Conservation (phyloP, 2,888 invertebrate species). For the Yponomeuta malinellus region DNA sequence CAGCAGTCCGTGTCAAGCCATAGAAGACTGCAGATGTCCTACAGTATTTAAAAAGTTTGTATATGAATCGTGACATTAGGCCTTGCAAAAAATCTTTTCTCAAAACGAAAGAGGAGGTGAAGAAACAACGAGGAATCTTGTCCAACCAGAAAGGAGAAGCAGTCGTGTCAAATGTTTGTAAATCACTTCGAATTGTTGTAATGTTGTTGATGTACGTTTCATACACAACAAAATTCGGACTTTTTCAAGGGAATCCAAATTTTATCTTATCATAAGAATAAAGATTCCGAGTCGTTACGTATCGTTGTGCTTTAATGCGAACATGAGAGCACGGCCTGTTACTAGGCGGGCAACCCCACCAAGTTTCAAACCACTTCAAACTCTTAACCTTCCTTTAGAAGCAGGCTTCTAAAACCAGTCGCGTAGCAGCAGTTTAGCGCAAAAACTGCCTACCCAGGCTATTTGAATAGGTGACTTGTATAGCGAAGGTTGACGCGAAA, state of each 20-base stretch:
- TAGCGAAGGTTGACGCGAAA: constrained; percentile 22
- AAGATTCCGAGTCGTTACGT: neutral
- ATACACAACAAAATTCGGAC: no score
- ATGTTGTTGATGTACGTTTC: no score
- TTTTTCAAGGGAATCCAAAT: no score
- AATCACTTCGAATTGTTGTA: no score
- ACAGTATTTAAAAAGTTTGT: no score
- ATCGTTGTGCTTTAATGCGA: neutral
- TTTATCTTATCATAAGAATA: no score
- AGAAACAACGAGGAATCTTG: no score
- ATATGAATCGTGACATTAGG: no score
- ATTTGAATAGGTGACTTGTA: constrained; percentile 26
- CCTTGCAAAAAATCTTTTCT: no score
- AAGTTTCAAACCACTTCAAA: constrained; percentile 14
- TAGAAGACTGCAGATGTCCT: neutral
- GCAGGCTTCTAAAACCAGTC: neutral
- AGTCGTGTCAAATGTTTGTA: no score
- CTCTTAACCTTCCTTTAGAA: neutral
- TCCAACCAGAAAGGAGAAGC: no score
- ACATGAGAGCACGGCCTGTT: constrained; percentile 29
- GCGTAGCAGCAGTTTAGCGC: neutral
- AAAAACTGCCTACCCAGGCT: constrained; percentile 26
- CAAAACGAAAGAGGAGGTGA: no score
- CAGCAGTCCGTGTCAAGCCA: neutral
- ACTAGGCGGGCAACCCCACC: constrained; percentile 32